Conservation (phyloP, 1,140 invertebrate species). For the Idris sp. region DNA sequence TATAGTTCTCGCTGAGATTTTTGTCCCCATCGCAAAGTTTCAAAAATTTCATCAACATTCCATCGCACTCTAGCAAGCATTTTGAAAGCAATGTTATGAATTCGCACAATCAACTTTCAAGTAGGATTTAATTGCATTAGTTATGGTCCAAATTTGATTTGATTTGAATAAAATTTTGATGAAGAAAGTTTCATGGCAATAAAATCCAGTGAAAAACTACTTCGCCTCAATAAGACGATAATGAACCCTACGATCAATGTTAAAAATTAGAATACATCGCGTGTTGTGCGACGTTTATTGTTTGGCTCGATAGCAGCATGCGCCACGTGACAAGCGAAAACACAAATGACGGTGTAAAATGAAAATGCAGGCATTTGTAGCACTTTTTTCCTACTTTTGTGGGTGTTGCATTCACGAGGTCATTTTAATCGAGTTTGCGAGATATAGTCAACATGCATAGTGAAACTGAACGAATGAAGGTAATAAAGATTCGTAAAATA, state of each 20-base stretch:
- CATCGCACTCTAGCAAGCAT: not conserved
- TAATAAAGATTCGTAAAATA: constrained; percentile 7
- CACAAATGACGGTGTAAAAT: constrained; percentile 18
- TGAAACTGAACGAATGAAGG: constrained; percentile 5
- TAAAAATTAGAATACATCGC: constrained; percentile 55
- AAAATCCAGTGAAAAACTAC: constrained; percentile 19
- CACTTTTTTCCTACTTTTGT: constrained; percentile 13
- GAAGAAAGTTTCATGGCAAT: constrained; percentile 21
- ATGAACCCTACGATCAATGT: constrained; percentile 51
- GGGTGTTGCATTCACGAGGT: not conserved
- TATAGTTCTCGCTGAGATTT: too few species aligned
- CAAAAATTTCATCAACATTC: constrained; percentile 19
- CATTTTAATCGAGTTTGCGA: constrained; percentile 7
- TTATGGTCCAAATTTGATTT: constrained; percentile 16
- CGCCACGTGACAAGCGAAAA: constrained; percentile 4
- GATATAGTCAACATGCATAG: constrained; percentile 1
- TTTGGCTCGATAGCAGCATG: constrained; percentile 2
- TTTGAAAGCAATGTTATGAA: constrained; percentile 25
- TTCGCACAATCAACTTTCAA: not conserved
- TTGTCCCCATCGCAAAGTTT: too few species aligned
- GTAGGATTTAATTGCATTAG: constrained; percentile 30
- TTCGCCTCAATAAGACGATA: constrained; percentile 37
- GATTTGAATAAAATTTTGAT: constrained; percentile 54
- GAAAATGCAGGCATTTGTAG: constrained; percentile 14
- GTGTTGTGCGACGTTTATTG: constrained; percentile 16